Conservation (phyloP, 2,888 invertebrate species). For the Drosophila demipolita region DNA sequence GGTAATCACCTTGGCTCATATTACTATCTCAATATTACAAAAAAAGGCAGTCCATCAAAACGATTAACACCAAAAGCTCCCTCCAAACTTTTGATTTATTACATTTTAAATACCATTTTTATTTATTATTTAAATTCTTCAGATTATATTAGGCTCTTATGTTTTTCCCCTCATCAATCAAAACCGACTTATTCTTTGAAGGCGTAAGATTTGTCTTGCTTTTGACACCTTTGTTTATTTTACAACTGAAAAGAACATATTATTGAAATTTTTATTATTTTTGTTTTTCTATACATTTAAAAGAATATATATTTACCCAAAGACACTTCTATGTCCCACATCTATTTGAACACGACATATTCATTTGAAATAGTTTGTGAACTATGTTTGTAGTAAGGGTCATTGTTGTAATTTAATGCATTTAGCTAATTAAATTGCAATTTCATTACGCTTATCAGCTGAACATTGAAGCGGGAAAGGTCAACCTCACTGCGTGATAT, state of each 20-base stretch:
- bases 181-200: not conserved
- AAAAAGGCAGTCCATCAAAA: not conserved
- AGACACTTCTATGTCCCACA: not conserved
- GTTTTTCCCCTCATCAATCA: not conserved
- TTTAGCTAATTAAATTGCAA: conserved; percentile 66
- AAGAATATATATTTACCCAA: not conserved
- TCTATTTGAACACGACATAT: not conserved
- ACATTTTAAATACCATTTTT: not conserved
- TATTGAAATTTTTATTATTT: not conserved
- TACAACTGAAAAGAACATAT: not conserved
- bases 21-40: not conserved
- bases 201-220: not conserved
- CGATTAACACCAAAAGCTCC: not conserved
- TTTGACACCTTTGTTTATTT: not conserved
- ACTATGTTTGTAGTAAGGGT: not conserved
- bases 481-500: conserved; percentile 45
- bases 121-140: not conserved
- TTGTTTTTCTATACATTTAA: not conserved
- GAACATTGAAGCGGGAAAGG: not conserved
- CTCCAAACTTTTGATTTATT: not conserved
- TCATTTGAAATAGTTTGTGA: not conserved
- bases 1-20: not conserved
- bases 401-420: conserved; percentile 14
- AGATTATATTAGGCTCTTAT: not conserved
- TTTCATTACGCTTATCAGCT: conserved; percentile 52